Evolutionary conservation across 2,797 vertebrate genomes (phyloP), one percentile per base, ranked within the genome.

Genomic region (Scarus forsteni): DNA sequence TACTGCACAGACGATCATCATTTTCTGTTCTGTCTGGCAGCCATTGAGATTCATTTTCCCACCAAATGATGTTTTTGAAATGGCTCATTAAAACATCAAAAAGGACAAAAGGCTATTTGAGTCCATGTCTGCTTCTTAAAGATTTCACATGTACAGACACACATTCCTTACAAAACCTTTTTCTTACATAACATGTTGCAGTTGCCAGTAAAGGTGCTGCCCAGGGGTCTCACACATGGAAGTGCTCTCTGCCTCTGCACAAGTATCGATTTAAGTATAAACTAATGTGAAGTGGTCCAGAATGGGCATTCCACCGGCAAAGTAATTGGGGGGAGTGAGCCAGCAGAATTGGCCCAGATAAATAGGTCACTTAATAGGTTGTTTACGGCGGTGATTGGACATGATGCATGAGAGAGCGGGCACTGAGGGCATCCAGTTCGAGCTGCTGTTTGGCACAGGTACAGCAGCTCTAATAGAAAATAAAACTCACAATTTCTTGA

Each of bases 291-390:
- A 89, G 84, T 83, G 53, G 75, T 83, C 88, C 86, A 85, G 78
- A 80, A 83, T 85, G 88, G 84, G 87, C 80, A 83, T 77, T 87
- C 77, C 86, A 81, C 83, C 86, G 42, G 79, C 75, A 94, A 93
- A 94, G 92, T 92, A 95, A 94, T 77, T 94, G 80, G 90, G 80
- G 60, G 78, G 90, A 92, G 89, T 92, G 89, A 94, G 93, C 88
- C 89, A 86, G 88, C 88, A 88, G 82, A 86, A 85, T 73, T 90
- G 86, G 90, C 90, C 85, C 66, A 90, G 90, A 94, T 93, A 95
- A 95, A 95, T 93, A 94, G 90, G 91, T 94, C 95, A 92, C 90
- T 88, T 93, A 93, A 93, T 90, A 67, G 75, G 86, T 92, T 95
- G 93, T 95, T 95, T 95, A 95, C 85, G 88, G 87, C 81, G 58